Conservation (phyloP, 1,140 invertebrate species). For the Zaprionus gabonicus region DNA sequence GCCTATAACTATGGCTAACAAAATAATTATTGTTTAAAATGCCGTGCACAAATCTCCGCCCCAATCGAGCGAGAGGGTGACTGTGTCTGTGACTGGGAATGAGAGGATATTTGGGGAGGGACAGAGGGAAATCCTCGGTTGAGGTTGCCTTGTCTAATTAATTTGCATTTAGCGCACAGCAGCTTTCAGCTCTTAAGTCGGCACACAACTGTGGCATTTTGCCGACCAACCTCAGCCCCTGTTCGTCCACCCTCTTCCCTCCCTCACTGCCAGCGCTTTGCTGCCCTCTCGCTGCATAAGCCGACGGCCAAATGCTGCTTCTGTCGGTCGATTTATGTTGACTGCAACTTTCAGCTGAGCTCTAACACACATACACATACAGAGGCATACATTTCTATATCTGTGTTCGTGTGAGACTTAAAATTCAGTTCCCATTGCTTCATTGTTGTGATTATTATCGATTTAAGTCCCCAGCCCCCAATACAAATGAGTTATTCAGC, state of each 20-base stretch:
- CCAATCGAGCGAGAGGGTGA: neutral
- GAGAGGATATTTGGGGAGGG: neutral
- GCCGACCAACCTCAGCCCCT: constrained; percentile 8
- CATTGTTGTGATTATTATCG: constrained; percentile 53
- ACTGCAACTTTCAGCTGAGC: constrained; percentile 56
- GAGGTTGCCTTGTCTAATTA: constrained; percentile 56
- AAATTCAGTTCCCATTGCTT: constrained; percentile 23
- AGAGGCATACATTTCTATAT: neutral
- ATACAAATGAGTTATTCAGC: constrained; percentile 19
- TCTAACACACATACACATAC: constrained; percentile 1
- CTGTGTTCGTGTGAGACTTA: neutral
- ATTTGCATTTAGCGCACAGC: constrained; percentile 64
- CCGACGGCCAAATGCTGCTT: constrained; percentile 22
- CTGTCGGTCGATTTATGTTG: constrained; percentile 54
- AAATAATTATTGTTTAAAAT: constrained; percentile 55
- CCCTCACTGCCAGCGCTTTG: neutral
- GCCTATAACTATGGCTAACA: constrained; percentile 49
- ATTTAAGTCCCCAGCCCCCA: constrained; percentile 28
- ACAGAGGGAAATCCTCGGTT: neutral
- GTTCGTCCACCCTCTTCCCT: too few species aligned
- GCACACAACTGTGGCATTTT: constrained; percentile 43
- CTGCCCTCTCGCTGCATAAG: constrained; percentile 12
- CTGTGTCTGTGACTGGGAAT: neutral
- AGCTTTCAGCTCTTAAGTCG: constrained; percentile 39
- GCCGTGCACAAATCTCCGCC: constrained; percentile 31